phyloP scores from a whole-genome alignment of 1,140 invertebrate species.

The Matsumurasca onukii region DNA sequence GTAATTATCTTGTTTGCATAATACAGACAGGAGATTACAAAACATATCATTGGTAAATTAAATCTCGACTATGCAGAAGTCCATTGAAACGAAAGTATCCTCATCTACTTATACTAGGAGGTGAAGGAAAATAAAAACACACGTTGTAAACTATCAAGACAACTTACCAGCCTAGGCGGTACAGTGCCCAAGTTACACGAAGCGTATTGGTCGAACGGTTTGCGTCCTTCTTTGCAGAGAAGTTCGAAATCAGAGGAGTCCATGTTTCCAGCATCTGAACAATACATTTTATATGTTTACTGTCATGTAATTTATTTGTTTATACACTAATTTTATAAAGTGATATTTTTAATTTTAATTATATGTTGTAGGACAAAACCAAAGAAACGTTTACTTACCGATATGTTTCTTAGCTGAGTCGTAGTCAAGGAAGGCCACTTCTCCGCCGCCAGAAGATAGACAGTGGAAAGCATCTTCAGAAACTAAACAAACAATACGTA shows the following conservation, averaged over 20 bases:
- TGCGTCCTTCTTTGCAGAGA: slow-evolving; percentile 62
- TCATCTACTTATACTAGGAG: too few species aligned
- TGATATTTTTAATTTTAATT: not conserved
- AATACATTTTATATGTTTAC: not conserved
- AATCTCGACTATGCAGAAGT: too few species aligned
- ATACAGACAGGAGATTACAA: too few species aligned
- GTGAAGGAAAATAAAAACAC: too few species aligned
- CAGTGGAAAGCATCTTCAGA: slow-evolving; percentile 53
- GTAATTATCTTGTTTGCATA: too few species aligned
- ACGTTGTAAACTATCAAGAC: too few species aligned
- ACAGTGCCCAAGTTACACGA: slow-evolving; percentile 64
- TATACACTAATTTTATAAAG: not conserved
- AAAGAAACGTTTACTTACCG: slow-evolving; percentile 6
- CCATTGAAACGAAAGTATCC: too few species aligned
- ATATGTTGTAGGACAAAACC: too few species aligned
- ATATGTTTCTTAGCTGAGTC: slow-evolving; percentile 26
- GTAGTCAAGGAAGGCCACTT: slow-evolving; percentile 61
- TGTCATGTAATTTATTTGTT: too few species aligned
- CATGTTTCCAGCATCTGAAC: slow-evolving; percentile 44
- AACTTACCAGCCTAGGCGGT: slow-evolving; percentile 54
- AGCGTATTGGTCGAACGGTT: slow-evolving; percentile 54
- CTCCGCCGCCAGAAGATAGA: slow-evolving; percentile 59
- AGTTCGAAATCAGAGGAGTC: slow-evolving; percentile 64
- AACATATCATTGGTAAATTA: too few species aligned
- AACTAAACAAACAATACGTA: slow-evolving; percentile 47